phyloP scores from a whole-genome alignment of 2,113 vertebrate genomes.

The Forbesichthys papilliferus region DNA sequence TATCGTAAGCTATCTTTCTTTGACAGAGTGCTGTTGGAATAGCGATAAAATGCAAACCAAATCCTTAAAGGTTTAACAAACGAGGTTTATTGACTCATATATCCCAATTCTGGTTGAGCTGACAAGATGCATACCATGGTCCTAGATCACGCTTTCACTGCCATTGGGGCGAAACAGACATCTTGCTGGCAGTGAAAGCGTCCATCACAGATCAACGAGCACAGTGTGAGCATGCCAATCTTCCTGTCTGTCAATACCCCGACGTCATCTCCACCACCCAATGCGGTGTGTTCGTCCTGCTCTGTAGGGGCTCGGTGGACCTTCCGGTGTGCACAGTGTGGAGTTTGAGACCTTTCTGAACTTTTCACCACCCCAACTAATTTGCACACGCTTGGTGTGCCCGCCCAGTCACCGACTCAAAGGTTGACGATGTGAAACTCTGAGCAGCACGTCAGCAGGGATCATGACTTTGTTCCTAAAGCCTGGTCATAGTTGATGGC shows the following conservation, averaged over 20 bases:
- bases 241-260: slow-evolving; percentile 42
- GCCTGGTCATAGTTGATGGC: slow-evolving; percentile 7
- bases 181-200: slow-evolving; percentile 59
- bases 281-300: background rate
- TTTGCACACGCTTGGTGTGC: background rate
- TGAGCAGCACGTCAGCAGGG: background rate
- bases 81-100: slow-evolving; percentile 11
- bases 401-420: background rate
- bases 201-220: slow-evolving; percentile 65
- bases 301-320: slow-evolving; percentile 4
- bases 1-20: no score
- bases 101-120: slow-evolving; percentile 31
- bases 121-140: slow-evolving; percentile 3
- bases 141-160: slow-evolving; percentile 66
- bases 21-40: no score
- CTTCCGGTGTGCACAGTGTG: slow-evolving; percentile 22
- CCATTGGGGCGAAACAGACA: slow-evolving; percentile 14
- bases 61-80: slow-evolving; percentile 19
- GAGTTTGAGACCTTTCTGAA: background rate
- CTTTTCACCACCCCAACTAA: background rate
- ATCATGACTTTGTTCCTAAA: background rate
- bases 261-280: background rate
- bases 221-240: slow-evolving; percentile 77
- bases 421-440: background rate
- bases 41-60: background rate